Percentiles rank a stretch among this genome's conserved stretches.
These are phyloP conservation scores for Eumeta japonica DNA, from an alignment of 1,140 invertebrate genomes.

Conservation along the genomic window DNA sequence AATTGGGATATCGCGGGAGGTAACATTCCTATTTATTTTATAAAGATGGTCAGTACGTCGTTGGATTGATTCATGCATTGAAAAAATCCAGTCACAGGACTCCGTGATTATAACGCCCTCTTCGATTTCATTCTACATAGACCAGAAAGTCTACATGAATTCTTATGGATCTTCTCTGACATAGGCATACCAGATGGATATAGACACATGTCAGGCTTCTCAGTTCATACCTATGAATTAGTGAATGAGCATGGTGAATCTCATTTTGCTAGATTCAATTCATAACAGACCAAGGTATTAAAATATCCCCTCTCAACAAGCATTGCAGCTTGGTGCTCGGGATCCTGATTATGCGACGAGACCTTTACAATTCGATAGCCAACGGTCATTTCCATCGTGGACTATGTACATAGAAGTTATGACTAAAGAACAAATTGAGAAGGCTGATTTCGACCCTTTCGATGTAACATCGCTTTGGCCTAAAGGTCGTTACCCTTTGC, in stretches of 20 bases:
- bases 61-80: slow-evolving; percentile 61
- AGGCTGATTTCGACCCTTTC: slow-evolving; percentile 62
- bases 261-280: slow-evolving; percentile 73
- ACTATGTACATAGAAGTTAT: slow-evolving; percentile 61
- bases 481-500: slow-evolving; percentile 76
- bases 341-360: slow-evolving; percentile 71
- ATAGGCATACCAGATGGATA: slow-evolving; percentile 85
- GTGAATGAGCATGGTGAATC: slow-evolving; percentile 61
- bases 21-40: slow-evolving; percentile 71
- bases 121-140: slow-evolving; percentile 85
- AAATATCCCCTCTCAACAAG: slow-evolving; percentile 60
- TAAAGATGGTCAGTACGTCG: slow-evolving; percentile 66
- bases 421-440: slow-evolving; percentile 50
- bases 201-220: slow-evolving; percentile 65
- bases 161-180: slow-evolving; percentile 80
- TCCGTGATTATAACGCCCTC: slow-evolving; percentile 75
- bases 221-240: slow-evolving; percentile 70
- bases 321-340: slow-evolving; percentile 54
- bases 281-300: slow-evolving; percentile 69
- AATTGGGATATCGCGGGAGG: slow-evolving; percentile 72
- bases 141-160: slow-evolving; percentile 77
- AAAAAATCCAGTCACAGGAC: slow-evolving; percentile 67
- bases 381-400: slow-evolving; percentile 69
- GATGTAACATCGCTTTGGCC: slow-evolving; percentile 77
- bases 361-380: slow-evolving; percentile 55